A percentile compares a stretch with the other conserved stretches of the same genome.
Conservation (phyloP, 2,113 vertebrate species). For the Azemiops feae region DNA sequence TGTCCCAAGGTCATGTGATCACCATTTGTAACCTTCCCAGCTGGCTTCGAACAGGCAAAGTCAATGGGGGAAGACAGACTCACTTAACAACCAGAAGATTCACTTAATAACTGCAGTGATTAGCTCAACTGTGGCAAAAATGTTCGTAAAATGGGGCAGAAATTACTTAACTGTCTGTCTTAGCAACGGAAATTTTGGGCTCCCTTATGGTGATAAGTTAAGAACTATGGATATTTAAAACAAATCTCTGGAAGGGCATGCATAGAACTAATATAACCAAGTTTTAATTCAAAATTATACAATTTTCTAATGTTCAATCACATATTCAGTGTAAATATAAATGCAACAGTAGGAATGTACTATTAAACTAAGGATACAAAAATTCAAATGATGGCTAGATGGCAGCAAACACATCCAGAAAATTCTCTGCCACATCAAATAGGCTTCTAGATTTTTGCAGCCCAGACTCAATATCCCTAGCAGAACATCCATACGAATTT, state of each 20-base stretch:
- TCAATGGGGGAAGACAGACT: not conserved
- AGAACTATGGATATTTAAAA: not conserved
- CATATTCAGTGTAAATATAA: not conserved
- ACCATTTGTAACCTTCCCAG: not conserved
- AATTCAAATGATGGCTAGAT: not conserved
- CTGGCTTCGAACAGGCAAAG: not conserved
- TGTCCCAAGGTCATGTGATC: not conserved
- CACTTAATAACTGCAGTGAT: not conserved
- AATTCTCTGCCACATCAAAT: not conserved
- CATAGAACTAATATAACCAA: not conserved
- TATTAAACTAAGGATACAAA: not conserved
- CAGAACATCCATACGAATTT: not conserved
- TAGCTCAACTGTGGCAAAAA: not conserved
- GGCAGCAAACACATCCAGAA: not conserved
- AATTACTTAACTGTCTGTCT: not conserved
- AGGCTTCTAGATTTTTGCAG: not conserved
- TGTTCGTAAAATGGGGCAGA: not conserved
- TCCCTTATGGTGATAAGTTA: not conserved
- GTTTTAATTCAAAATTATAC: not conserved
- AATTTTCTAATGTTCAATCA: not conserved
- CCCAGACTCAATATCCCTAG: not conserved
- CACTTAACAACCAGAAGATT: not conserved
- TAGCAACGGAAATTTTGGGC: not conserved
- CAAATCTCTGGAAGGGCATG: not conserved
- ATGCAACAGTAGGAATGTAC: not conserved